These are phyloP conservation scores for Solea senegalensis DNA, from an alignment of 2,113 vertebrate genomes.

Conservation along the genomic window DNA sequence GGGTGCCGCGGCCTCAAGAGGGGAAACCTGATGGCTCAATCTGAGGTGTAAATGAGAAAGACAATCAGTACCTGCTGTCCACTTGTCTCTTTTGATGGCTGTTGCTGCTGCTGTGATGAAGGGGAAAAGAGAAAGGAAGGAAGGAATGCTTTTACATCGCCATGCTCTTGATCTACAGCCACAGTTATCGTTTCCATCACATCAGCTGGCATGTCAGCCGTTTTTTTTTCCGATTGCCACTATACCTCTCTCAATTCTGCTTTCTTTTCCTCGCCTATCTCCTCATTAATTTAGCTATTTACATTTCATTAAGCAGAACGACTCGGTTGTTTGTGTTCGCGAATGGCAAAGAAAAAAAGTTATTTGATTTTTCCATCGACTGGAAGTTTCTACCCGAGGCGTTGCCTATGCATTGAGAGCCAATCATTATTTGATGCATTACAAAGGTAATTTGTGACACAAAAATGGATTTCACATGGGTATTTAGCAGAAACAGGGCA, in stretches of 20 bases:
- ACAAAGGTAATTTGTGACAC: constrained; percentile 35
- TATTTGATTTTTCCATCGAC: constrained; percentile 37
- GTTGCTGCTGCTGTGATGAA: constrained; percentile 12
- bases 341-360: constrained; percentile 34
- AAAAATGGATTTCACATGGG: constrained; percentile 36
- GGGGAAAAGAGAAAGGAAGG: background rate
- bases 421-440: constrained; percentile 28
- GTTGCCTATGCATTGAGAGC: constrained; percentile 17
- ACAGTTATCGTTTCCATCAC: constrained; percentile 23
- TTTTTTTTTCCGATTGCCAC: constrained; percentile 1
- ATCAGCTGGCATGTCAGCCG: constrained; percentile 46
- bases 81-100: constrained; percentile 44
- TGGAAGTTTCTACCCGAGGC: constrained; percentile 23
- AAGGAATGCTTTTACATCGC: background rate
- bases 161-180: background rate
- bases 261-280: background rate
- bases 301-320: constrained; percentile 35
- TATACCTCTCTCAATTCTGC: constrained; percentile 17
- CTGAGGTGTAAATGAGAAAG: constrained; percentile 39
- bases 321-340: constrained; percentile 15
- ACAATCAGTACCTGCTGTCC: constrained; percentile 42
- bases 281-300: constrained; percentile 36
- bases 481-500: constrained; percentile 26
- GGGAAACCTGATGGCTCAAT: constrained; percentile 60
- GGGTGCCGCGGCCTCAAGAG: constrained; percentile 14